Percentiles rank a stretch among this genome's conserved stretches.
Evolutionary conservation across 1,140 invertebrate genomes (phyloP).

Genomic region (Drosophila simulans): DNA sequence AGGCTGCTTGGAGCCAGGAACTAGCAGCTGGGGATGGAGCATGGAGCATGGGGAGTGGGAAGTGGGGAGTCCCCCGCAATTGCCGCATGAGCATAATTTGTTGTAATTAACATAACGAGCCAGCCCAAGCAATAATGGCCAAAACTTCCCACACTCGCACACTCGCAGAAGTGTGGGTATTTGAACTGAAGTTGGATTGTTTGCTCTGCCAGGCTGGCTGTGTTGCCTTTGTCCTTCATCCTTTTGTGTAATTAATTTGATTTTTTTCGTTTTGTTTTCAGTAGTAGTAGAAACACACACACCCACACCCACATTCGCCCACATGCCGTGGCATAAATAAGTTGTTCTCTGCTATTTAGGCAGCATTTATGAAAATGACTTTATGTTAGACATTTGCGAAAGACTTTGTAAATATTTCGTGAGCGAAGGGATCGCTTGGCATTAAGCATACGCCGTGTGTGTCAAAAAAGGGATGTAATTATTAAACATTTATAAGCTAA

Average conservation of each 20-base stretch:
- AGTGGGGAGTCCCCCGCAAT: slow-evolving; percentile 26
- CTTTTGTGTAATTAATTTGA: slow-evolving; percentile 79
- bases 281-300: slow-evolving; percentile 1
- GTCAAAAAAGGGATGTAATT: background rate
- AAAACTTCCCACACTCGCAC: slow-evolving; percentile 51
- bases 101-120: slow-evolving; percentile 83
- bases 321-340: slow-evolving; percentile 33
- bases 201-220: slow-evolving; percentile 43
- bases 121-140: slow-evolving; percentile 76
- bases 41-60: background rate
- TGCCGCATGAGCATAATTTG: slow-evolving; percentile 81
- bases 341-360: slow-evolving; percentile 44
- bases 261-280: slow-evolving; percentile 42
- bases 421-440: slow-evolving; percentile 12
- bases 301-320: background rate
- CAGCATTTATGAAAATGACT: slow-evolving; percentile 57
- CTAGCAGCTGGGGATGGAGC: background rate
- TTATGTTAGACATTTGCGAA: slow-evolving; percentile 47
- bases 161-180: slow-evolving; percentile 15
- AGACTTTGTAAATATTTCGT: slow-evolving; percentile 36
- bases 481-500: background rate
- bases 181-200: slow-evolving; percentile 46
- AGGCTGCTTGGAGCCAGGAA: background rate
- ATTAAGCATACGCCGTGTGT: slow-evolving; percentile 24
- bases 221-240: slow-evolving; percentile 50